A percentile compares a stretch with the other conserved stretches of the same genome.
phyloP scores from a whole-genome alignment of 2,888 invertebrate genomes.

The Drosophila nr. fundita region DNA sequence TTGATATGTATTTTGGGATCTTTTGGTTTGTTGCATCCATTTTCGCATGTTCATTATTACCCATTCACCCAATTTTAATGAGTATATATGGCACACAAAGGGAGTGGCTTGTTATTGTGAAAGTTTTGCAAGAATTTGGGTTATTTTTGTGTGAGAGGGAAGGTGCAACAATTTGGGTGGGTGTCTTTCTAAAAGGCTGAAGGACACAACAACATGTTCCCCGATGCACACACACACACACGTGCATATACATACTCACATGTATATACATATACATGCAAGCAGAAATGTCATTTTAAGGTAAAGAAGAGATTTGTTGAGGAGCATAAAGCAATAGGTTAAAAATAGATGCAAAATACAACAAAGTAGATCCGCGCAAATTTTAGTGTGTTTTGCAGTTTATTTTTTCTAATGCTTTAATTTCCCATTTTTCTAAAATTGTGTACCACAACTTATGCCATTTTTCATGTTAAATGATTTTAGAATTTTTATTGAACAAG shows the following conservation, averaged over 20 bases:
- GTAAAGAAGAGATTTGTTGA: not conserved
- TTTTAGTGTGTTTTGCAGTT: not conserved
- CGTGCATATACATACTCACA: not conserved
- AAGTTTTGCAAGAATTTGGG: conserved; percentile 72
- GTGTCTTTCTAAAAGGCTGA: conserved; percentile 8
- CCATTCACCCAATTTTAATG: not conserved
- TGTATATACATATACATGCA: not conserved
- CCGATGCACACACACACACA: not conserved
- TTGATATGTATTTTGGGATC: no score
- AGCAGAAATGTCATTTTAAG: not conserved
- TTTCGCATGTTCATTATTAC: not conserved
- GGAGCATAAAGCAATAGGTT: not conserved
- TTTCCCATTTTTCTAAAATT: not conserved
- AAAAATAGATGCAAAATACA: not conserved
- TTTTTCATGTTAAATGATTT: not conserved
- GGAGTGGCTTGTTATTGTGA: conserved; percentile 44
- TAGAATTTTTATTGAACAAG: not conserved
- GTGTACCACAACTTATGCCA: not conserved
- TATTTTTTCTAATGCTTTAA: not conserved
- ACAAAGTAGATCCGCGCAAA: not conserved
- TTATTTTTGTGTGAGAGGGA: conserved; percentile 13
- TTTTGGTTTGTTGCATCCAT: not conserved
- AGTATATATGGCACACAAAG: not conserved
- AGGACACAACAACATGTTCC: conserved; percentile 5
- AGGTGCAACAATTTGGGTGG: conserved; percentile 23